These are phyloP conservation scores for Pelochelys cantorii DNA, from an alignment of 2,797 vertebrate genomes.

Conservation along the genomic window DNA sequence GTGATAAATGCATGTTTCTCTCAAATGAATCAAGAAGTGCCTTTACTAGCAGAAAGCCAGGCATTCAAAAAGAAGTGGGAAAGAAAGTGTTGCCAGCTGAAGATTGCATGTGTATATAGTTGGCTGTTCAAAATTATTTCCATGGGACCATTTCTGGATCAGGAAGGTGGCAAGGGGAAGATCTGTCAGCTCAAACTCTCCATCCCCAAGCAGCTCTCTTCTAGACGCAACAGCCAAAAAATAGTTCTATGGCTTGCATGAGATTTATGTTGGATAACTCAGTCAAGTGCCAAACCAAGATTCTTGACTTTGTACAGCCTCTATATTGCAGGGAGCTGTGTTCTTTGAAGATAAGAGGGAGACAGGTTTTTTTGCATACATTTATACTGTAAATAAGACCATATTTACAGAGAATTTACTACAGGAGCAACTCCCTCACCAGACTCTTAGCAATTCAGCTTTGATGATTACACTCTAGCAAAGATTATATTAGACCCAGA, in stretches of 20 bases:
- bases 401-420: slow-evolving; percentile 16
- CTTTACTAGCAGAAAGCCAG: slow-evolving; percentile 33
- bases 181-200: slow-evolving; percentile 26
- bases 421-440: neutral
- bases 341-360: neutral
- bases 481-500: neutral
- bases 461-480: neutral
- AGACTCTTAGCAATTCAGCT: neutral
- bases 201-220: slow-evolving; percentile 38
- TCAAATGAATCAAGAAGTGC: slow-evolving; percentile 33
- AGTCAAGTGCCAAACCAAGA: slow-evolving; percentile 31
- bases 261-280: slow-evolving; percentile 29
- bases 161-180: slow-evolving; percentile 15
- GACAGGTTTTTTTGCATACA: neutral
- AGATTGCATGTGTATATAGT: neutral
- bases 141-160: slow-evolving; percentile 5
- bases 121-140: slow-evolving; percentile 14
- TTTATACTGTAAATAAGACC: neutral
- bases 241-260: slow-evolving; percentile 36
- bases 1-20: neutral
- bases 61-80: neutral
- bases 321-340: neutral
- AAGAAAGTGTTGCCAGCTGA: neutral
- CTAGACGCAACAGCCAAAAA: slow-evolving; percentile 38
- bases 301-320: slow-evolving; percentile 8